phyloP scores from a whole-genome alignment of 2,113 vertebrate species.

The Gymnorhina tibicen region DNA sequence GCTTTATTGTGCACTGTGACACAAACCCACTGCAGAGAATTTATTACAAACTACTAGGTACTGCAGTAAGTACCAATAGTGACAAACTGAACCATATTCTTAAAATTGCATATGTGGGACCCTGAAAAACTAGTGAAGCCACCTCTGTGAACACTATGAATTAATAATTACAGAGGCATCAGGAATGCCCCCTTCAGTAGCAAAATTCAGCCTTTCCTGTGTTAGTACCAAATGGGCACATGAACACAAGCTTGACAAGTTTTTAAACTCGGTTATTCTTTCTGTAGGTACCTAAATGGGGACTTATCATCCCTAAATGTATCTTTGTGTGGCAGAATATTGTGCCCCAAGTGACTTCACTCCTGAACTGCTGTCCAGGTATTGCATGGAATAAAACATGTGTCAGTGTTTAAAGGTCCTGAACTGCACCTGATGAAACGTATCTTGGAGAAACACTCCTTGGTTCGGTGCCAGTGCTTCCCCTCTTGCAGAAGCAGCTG shows the following conservation, averaged over 20 bases:
- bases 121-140: not conserved
- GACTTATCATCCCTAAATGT: not conserved
- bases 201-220: not conserved
- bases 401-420: not conserved
- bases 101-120: not conserved
- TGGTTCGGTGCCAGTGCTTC: not conserved
- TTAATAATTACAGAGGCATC: not conserved
- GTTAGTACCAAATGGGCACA: not conserved
- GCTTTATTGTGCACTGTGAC: not conserved
- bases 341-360: not conserved
- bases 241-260: not conserved
- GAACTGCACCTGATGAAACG: not conserved
- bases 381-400: not conserved
- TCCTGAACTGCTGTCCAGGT: not conserved
- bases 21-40: not conserved
- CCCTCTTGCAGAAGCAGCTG: not conserved
- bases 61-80: not conserved
- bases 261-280: not conserved
- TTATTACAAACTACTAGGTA: not conserved
- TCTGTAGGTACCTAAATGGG: not conserved
- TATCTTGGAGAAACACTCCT: not conserved
- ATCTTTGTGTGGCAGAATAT: not conserved
- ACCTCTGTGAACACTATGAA: not conserved
- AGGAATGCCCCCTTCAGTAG: not conserved
- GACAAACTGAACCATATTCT: not conserved